Evolutionary conservation across 2,797 vertebrate genomes (phyloP), one percentile per base, ranked within the genome.

Genomic region (Gymnothorax reevesii): DNA sequence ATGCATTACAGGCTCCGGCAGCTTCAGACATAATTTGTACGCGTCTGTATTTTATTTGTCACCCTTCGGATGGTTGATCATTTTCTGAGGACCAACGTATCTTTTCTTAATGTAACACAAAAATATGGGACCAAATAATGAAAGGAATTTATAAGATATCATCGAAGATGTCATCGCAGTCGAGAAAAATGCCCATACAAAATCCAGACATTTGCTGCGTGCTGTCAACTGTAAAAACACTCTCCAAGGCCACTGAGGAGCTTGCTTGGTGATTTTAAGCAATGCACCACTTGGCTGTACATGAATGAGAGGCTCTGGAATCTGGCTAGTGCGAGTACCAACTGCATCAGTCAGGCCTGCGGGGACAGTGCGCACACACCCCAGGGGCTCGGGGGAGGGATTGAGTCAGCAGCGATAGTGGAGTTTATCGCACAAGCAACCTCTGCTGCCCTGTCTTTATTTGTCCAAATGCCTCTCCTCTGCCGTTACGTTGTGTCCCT

Each of bases 181-280:
- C 22, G 10, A n/a, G 17, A 55, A 49, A 80, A 33, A 49, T 80
- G 77, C 73, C 73, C 73, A 77, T 27, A 13, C 73, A 77, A 77
- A 7, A 5, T 49, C 73, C 77, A 55, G 52, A n/a, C 77, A 80
- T 55, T 54, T 79, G 22, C 75, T 15, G 55, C 77, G 55, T 0
- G 52, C 22, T 22, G 77, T 20, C 52, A 80, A 22, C 77, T 80
- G 77, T 80, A 80, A 80, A 80, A 80, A 80, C 52, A 80, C 8
- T 42, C 33, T 13, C 10, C 12, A 13, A 17, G 59, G 59, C 59
- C 17, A 4, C 59, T 60, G 59, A 7, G 60, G 5, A 17, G 60
- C 17, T 64, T 20, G 22, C 60, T 64, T 6, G 4, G 60, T 64
- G 22, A 64, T 42, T 42, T 42, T 42, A 42, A 42, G 33, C 33